A percentile compares a stretch with the other conserved stretches of the same genome.
Evolutionary conservation across 2,113 vertebrate species (phyloP).

Genomic region (Typhlomys cinereus): DNA sequence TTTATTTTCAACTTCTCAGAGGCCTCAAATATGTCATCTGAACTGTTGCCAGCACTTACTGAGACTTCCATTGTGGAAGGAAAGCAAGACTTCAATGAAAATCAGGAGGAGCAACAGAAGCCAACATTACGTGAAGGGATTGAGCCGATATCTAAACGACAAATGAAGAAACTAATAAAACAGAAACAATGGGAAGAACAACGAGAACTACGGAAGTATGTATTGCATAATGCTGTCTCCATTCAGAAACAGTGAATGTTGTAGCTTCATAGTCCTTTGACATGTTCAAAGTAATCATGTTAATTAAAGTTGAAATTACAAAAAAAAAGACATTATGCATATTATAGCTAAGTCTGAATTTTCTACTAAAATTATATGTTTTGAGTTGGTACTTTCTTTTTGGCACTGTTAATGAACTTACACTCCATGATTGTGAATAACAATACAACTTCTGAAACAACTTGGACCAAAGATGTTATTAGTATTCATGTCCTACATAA

Average conservation of each 20-base stretch:
- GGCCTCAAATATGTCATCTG: constrained; percentile 74
- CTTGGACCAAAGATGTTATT: constrained; percentile 27
- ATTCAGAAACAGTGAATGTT: background rate
- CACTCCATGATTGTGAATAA: background rate
- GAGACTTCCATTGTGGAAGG: constrained; percentile 62
- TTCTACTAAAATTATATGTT: background rate
- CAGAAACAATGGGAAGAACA: constrained; percentile 98
- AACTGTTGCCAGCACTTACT: constrained; percentile 10
- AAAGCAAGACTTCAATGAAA: constrained; percentile 34
- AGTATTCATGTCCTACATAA: background rate
- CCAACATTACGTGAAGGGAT: constrained; percentile 44
- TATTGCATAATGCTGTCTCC: background rate
- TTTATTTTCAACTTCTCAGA: constrained; percentile 52
- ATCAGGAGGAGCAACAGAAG: constrained; percentile 35
- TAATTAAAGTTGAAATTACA: background rate
- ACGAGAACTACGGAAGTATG: constrained; percentile 93
- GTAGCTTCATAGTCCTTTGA: background rate
- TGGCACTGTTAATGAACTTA: background rate
- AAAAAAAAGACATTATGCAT: background rate
- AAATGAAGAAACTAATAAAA: constrained; percentile 92
- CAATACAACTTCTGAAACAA: constrained; percentile 14
- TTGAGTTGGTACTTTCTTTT: background rate
- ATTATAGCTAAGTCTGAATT: background rate
- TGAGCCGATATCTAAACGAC: constrained; percentile 90
- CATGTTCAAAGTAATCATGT: background rate